Base-by-base conservation (phyloP, 2,888 invertebrate species). In the Exephanes ischioxanthus region DNA sequence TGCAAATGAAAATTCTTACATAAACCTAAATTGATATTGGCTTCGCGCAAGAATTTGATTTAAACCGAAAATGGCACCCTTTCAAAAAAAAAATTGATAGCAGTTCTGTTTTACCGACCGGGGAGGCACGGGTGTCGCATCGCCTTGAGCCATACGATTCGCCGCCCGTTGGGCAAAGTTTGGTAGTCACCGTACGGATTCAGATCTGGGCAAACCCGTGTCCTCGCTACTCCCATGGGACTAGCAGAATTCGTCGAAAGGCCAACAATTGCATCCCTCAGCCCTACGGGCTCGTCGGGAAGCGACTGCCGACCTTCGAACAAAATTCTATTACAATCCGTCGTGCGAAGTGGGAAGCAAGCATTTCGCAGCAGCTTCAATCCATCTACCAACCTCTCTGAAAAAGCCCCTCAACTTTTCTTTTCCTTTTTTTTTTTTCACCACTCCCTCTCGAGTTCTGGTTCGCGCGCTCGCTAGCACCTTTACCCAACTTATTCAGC, bases 401-500 rank as follows among this genome's bases (percentile, higher is more conserved):
- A 11, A 63, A 63, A 63, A 63, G 30, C 7, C n/a, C 63, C 33
- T 33, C 33, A 16, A 48, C 45, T 5, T 48, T 48, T 63, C 63
- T 1, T n/a, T 48, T 63, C 63, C 0, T n/a, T 16, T 58, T 30
- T 58, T 41, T 37, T n/a, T 19, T 75, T 61, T 75, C 16, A 48
- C 16, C 66, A 3, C 11, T 55, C 41, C 33, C 37, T 61, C 70
- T 22, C 6, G 37, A 33, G 16, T 26, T 71, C 53, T 7, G 26
- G 22, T n/a, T 73, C 73, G 58, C 30, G 26, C n/a, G 4, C n/a
- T 67, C 41, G 19, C 63, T 30, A 41, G 53, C 70, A 53, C 72
- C 55, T 66, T 71, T 4, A 58, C 51, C 53, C 45, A 77, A 77
- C 66, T 83, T 78, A 67, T 71, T 71, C 63, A 7, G 22, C 33